Evolutionary conservation across 2,888 invertebrate genomes (phyloP), one percentile per base, ranked within the genome.

Genomic region (Xanthia icteritia): DNA sequence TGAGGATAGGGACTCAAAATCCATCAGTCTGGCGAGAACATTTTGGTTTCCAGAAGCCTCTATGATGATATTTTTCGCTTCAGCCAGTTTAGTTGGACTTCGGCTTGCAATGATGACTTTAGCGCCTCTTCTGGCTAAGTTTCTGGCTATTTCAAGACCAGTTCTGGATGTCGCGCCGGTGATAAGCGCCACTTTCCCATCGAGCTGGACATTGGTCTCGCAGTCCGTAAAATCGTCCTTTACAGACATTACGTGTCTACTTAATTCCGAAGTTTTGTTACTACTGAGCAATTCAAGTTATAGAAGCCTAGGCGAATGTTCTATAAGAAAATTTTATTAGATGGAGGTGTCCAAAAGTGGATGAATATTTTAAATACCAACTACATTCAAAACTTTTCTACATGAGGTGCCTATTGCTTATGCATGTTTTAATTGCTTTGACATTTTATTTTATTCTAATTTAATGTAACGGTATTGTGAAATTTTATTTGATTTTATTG

Each of bases 61-160:
- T 2, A 92, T 81, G 27, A 95, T 94, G 3, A 76, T 77, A 4
- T 90, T 79, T 69, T 77, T 91, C 0, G 94, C 93, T 27, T 88
- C 85, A 65, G 86, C 81, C 15, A 94, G 83, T 79, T 92, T 94
- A 1, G 84, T 82, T 58, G 93, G 89, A 83, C 97, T 97, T 56
- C 97, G 91, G 82, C 97, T 97, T 0, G 97, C 97, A 74, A 97
- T 93, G 56, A 97, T 97, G 9, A 97, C 97, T 83, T 95, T 94
- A 20, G 97, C 97, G 1, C 97, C 97, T 66, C 97, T 93, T 64
- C 90, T 94, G 31, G 97, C 97, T 71, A 95, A 86, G 78, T 94
- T 93, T 73, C 93, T 95, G 51, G 95, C 95, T 13, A 92, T 89
- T 89, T 95, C 94, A 0, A 95, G 82, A 0, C 95, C 95, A 1